Percentiles rank a stretch among this genome's conserved stretches.
These are phyloP conservation scores for Sarcophilus harrisii DNA, from an alignment of 2,797 vertebrate species.

Conservation along the genomic window DNA sequence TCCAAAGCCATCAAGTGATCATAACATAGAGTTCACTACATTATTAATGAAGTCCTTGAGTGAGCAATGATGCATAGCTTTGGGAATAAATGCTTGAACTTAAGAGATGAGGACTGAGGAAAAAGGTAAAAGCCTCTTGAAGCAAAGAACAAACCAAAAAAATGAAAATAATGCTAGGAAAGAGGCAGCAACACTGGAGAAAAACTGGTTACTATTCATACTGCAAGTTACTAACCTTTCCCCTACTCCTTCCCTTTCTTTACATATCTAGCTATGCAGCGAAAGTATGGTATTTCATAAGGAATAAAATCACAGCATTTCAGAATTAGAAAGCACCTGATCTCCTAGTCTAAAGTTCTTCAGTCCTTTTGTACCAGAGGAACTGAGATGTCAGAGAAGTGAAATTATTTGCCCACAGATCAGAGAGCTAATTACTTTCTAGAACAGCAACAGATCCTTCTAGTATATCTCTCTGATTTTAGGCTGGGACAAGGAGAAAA, in stretches of 20 bases:
- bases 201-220: not conserved
- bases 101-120: not conserved
- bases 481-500: not conserved
- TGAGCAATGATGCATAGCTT: conserved; percentile 11
- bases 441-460: not conserved
- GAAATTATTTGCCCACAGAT: not conserved
- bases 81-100: not conserved
- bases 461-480: not conserved
- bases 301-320: not conserved
- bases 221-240: not conserved
- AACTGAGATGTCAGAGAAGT: not conserved
- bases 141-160: conserved; percentile 51
- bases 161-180: not conserved
- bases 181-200: not conserved
- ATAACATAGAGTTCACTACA: conserved; percentile 20
- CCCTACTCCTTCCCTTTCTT: not conserved
- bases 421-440: not conserved
- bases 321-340: not conserved
- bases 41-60: conserved; percentile 27
- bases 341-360: not conserved
- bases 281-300: not conserved
- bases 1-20: conserved; percentile 42
- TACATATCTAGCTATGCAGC: not conserved
- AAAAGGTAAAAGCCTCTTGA: conserved; percentile 17
- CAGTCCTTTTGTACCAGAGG: not conserved